phyloP scores from a whole-genome alignment of 2,888 invertebrate genomes.

The Parochlus steinenii region DNA sequence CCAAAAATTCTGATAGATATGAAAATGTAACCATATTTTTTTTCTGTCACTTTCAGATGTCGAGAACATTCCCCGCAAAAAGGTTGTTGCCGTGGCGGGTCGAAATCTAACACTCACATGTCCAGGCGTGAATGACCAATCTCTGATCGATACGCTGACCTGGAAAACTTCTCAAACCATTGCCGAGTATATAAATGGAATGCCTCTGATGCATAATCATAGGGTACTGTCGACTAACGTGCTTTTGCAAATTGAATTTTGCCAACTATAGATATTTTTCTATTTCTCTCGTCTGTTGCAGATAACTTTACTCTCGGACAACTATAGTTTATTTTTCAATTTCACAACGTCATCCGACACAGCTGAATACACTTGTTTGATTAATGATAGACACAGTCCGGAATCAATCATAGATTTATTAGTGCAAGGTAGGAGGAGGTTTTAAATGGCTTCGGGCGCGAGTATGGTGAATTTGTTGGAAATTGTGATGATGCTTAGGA shows the following conservation, averaged over 20 bases:
- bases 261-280: constrained; percentile 1
- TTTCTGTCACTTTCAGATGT: constrained; percentile 35
- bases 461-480: too few species aligned
- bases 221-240: constrained; percentile 25
- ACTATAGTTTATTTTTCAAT: constrained; percentile 43
- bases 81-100: constrained; percentile 43
- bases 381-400: constrained; percentile 48
- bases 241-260: constrained; percentile 2
- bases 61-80: constrained; percentile 38
- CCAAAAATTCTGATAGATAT: too few species aligned
- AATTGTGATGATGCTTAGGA: too few species aligned
- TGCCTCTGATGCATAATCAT: constrained; percentile 30
- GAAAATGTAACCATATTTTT: too few species aligned
- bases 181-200: constrained; percentile 31
- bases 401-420: constrained; percentile 46
- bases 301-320: constrained; percentile 40
- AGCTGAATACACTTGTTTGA: constrained; percentile 48
- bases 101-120: constrained; percentile 47
- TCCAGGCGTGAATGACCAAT: constrained; percentile 49
- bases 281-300: constrained; percentile 18
- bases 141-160: constrained; percentile 43
- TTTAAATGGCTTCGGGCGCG: too few species aligned
- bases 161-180: constrained; percentile 35
- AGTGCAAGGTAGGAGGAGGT: constrained; percentile 54
- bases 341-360: constrained; percentile 45